phyloP scores from a whole-genome alignment of 2,797 vertebrate genomes.

The Sus cebifrons region DNA sequence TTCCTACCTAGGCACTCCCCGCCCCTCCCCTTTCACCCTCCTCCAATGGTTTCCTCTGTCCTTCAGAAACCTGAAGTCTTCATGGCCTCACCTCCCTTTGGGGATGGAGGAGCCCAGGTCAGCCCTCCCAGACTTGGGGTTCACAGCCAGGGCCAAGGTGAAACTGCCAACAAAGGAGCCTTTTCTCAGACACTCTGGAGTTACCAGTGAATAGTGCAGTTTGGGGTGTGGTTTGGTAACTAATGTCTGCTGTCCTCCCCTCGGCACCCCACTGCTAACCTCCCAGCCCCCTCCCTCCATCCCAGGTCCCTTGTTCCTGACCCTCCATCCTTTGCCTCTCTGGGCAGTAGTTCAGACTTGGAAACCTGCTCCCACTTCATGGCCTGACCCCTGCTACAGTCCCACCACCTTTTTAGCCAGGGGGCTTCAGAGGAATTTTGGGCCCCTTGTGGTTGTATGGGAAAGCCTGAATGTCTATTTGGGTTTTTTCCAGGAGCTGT shows the following conservation, averaged over 20 bases:
- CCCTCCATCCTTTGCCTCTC: not conserved
- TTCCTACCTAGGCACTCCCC: not conserved
- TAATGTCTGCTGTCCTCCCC: not conserved
- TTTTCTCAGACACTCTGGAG: not conserved
- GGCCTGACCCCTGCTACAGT: not conserved
- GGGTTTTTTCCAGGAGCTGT: not conserved
- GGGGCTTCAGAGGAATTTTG: not conserved
- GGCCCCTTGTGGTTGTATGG: not conserved
- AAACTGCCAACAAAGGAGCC: not conserved
- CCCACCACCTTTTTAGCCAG: not conserved
- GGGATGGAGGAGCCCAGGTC: not conserved
- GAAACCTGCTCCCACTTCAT: not conserved
- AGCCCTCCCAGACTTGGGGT: too few species aligned
- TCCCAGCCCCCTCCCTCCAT: not conserved
- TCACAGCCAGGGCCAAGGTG: not conserved
- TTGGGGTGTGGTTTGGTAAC: not conserved
- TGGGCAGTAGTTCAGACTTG: not conserved
- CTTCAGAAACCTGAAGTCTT: not conserved
- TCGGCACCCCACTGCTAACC: not conserved
- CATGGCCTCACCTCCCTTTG: not conserved
- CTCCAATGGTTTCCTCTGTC: slow-evolving; percentile 5
- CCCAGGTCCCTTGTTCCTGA: not conserved
- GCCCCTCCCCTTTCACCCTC: not conserved
- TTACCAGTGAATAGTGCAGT: not conserved
- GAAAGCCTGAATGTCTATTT: not conserved